phyloP scores from a whole-genome alignment of 1,140 invertebrate species.

The Drosophila tani region DNA sequence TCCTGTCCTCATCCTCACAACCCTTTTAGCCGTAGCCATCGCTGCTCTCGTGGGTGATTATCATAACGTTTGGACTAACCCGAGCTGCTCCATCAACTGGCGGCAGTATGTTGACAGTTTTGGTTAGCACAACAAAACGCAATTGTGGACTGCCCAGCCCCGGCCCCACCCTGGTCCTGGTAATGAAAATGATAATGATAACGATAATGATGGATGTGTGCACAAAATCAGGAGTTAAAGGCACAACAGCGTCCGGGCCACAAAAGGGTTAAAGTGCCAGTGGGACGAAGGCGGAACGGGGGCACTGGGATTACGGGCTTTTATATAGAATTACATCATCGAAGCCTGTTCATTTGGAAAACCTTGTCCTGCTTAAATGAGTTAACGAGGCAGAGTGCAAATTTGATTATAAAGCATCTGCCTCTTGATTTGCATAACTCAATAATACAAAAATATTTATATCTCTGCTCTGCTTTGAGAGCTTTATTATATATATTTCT shows the following conservation, averaged over 20 bases:
- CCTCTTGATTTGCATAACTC: neutral
- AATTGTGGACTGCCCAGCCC: slow-evolving; percentile 43
- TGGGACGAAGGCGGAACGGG: slow-evolving; percentile 15
- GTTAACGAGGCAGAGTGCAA: slow-evolving; percentile 1
- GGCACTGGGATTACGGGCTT: slow-evolving; percentile 13
- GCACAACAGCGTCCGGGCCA: neutral
- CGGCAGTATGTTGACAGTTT: slow-evolving; percentile 71
- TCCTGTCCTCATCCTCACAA: neutral
- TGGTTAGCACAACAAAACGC: slow-evolving; percentile 66
- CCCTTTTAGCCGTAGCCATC: neutral
- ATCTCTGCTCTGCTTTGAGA: too few relatives aligned
- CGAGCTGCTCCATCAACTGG: slow-evolving; percentile 32
- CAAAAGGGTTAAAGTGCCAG: slow-evolving; percentile 31
- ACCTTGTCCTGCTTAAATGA: neutral
- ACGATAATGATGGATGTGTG: slow-evolving; percentile 39
- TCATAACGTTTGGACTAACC: slow-evolving; percentile 66
- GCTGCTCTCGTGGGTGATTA: slow-evolving; percentile 61
- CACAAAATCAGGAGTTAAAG: slow-evolving; percentile 20
- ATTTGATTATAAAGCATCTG: neutral
- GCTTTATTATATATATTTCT: neutral
- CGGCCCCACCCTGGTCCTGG: neutral
- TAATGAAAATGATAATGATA: slow-evolving; percentile 39
- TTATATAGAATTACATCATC: slow-evolving; percentile 24
- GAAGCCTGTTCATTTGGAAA: slow-evolving; percentile 9
- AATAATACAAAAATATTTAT: neutral